A percentile compares a stretch with the other conserved stretches of the same genome.
Evolutionary conservation across 2,888 invertebrate species (phyloP).

Genomic region (Melipona bicolor): DNA sequence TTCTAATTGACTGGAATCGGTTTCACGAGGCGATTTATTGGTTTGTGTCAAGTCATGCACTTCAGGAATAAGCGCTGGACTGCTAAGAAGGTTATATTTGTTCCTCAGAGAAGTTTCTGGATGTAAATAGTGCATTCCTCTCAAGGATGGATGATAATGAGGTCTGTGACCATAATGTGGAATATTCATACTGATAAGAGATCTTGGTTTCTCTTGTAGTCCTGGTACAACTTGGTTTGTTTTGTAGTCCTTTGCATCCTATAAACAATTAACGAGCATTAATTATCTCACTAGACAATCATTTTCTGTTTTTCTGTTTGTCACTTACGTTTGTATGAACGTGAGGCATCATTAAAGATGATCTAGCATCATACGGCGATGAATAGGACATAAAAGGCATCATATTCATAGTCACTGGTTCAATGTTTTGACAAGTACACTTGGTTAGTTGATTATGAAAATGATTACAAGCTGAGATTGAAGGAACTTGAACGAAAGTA

Average conservation of each 20-base stretch:
- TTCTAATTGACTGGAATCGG: conserved; percentile 8
- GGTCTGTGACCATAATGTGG: not conserved
- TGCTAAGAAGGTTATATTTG: not conserved
- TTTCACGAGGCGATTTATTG: conserved; percentile 11
- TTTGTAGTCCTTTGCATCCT: not conserved
- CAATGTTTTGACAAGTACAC: conserved; percentile 29
- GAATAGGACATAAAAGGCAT: conserved; percentile 6
- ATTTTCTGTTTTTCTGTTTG: not conserved
- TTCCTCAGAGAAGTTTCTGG: not conserved
- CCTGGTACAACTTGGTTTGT: not conserved
- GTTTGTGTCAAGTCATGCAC: not conserved
- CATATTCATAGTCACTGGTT: conserved; percentile 9
- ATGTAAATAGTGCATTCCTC: not conserved
- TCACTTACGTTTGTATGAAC: conserved; percentile 3
- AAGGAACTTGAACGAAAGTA: conserved; percentile 18
- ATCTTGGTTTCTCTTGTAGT: not conserved
- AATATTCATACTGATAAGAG: not conserved
- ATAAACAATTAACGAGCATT: not conserved
- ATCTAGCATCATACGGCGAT: not conserved
- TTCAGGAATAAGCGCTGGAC: not conserved
- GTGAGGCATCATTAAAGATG: conserved; percentile 17
- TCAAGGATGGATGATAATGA: not conserved
- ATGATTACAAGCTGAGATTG: not conserved
- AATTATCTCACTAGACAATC: not conserved
- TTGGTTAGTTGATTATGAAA: not conserved